Conservation (phyloP, 35 echinoderm and acorn worm genomes). For the Holothuria glaberrima region DNA sequence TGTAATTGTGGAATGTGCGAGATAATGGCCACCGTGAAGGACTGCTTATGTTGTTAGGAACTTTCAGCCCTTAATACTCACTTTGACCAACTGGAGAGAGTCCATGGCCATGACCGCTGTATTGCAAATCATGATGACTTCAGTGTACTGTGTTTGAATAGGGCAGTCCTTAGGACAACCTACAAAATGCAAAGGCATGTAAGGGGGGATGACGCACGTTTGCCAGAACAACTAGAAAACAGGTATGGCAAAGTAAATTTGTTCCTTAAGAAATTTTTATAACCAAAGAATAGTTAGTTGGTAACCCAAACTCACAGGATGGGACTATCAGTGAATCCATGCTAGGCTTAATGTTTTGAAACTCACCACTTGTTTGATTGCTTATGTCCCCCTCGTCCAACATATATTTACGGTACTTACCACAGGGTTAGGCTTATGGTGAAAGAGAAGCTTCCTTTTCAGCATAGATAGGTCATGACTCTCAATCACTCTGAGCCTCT, state of each 20-base stretch:
- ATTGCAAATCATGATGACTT: not conserved
- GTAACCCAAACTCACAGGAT: too few species aligned
- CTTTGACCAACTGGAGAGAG: not conserved
- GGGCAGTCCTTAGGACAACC: not conserved
- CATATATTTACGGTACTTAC: too few species aligned
- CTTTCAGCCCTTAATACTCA: not conserved
- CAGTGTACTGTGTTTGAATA: not conserved
- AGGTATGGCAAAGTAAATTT: not conserved
- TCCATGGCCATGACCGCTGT: not conserved
- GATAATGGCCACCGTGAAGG: not conserved
- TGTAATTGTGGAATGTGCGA: not conserved
- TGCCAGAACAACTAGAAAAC: not conserved
- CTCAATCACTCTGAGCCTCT: too few species aligned
- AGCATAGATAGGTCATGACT: too few species aligned
- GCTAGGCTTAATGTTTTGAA: too few species aligned
- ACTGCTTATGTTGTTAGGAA: not conserved
- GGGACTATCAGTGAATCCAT: too few species aligned
- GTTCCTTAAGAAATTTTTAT: too few species aligned
- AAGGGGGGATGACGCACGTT: not conserved
- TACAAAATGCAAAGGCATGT: conserved; percentile 23
- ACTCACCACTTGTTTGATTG: too few species aligned
- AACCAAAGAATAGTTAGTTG: too few species aligned
- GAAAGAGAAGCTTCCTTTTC: too few species aligned
- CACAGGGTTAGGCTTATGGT: too few species aligned
- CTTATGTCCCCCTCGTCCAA: too few species aligned